Conservation (phyloP, 2,888 invertebrate genomes). For the Andrena bicolor region DNA sequence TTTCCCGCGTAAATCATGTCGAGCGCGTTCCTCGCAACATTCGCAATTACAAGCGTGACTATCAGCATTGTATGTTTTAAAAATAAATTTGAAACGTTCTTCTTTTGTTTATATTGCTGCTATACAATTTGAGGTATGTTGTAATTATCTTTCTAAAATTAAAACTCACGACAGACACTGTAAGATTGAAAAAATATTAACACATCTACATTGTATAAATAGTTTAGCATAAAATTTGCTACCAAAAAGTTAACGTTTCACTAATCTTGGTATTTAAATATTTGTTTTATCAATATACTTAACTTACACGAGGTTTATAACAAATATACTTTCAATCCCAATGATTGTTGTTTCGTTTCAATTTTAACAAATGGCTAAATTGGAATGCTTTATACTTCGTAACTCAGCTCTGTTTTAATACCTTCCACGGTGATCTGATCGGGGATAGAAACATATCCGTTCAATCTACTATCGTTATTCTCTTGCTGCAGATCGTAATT, state of each 20-base stretch:
- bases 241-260: slow-evolving; percentile 18
- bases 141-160: not conserved
- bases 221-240: slow-evolving; percentile 29
- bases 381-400: slow-evolving; percentile 51
- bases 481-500: slow-evolving; percentile 7
- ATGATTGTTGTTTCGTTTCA: slow-evolving; percentile 5
- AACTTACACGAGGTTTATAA: slow-evolving; percentile 20
- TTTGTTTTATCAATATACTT: slow-evolving; percentile 21
- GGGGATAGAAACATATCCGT: slow-evolving; percentile 25
- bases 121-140: not conserved
- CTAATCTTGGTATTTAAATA: slow-evolving; percentile 11
- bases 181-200: slow-evolving; percentile 5
- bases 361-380: slow-evolving; percentile 11
- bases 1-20: not conserved
- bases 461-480: slow-evolving; percentile 12
- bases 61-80: not conserved
- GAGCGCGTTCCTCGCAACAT: not conserved
- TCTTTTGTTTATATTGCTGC: not conserved
- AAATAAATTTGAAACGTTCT: not conserved
- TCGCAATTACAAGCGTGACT: slow-evolving; percentile 5
- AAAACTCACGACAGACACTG: slow-evolving; percentile 5
- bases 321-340: slow-evolving; percentile 35
- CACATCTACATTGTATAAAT: not conserved
- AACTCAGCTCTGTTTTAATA: slow-evolving; percentile 25
- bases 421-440: slow-evolving; percentile 11